phyloP scores from a whole-genome alignment of 2,888 invertebrate genomes.

The Archips crataeganus region DNA sequence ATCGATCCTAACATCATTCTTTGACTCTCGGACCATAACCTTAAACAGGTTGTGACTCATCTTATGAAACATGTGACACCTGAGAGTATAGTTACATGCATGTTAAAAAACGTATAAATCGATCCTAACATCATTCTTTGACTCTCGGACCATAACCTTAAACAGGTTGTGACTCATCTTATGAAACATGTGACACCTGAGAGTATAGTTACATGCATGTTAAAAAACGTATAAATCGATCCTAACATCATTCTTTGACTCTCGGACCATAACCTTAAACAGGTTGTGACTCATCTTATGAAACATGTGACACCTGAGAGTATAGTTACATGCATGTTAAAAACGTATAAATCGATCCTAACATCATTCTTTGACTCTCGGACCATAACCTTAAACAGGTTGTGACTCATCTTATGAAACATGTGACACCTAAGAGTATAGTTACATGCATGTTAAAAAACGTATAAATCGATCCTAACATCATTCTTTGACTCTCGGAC shows the following conservation, averaged over 20 bases:
- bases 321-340: not conserved
- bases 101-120: not conserved
- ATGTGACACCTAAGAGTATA: constrained; percentile 14
- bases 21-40: not conserved
- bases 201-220: constrained; percentile 1
- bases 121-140: not conserved
- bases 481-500: not conserved
- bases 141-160: not conserved
- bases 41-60: constrained; percentile 28
- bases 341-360: not conserved
- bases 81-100: constrained; percentile 2
- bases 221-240: not conserved
- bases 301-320: constrained; percentile 13
- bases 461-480: not conserved
- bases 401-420: constrained; percentile 11
- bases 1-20: not conserved
- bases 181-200: constrained; percentile 6
- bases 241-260: not conserved
- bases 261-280: constrained; percentile 10
- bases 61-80: constrained; percentile 2
- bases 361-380: not conserved
- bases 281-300: constrained; percentile 20
- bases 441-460: not conserved
- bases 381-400: constrained; percentile 23
- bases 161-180: constrained; percentile 27